These are phyloP conservation scores for Ypsolopha scabrella DNA, from an alignment of 2,888 invertebrate species.

Conservation along the genomic window DNA sequence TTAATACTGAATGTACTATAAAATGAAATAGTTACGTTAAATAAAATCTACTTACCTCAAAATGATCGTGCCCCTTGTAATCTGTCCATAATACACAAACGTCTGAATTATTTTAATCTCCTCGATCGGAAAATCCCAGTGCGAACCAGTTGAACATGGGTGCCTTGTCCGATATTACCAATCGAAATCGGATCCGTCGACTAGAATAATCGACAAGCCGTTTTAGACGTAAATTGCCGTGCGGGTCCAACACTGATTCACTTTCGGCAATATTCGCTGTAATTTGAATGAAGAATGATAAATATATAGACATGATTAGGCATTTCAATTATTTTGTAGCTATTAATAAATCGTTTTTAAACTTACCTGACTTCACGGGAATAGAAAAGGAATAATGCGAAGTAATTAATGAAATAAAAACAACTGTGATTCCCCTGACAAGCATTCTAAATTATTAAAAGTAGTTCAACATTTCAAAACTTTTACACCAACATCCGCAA, in stretches of 20 bases:
- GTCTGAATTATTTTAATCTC: conserved; percentile 79
- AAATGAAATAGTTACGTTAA: too few relatives aligned
- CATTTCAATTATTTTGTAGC: not conserved
- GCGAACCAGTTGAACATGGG: conserved; percentile 79
- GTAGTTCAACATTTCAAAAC: not conserved
- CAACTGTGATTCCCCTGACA: conserved; percentile 22
- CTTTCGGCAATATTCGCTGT: conserved; percentile 41
- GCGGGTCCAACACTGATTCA: conserved; percentile 50
- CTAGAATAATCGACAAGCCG: conserved; percentile 47
- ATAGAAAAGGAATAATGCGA: conserved; percentile 32
- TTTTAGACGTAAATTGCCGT: conserved; percentile 44
- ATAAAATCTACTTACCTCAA: conserved; percentile 31
- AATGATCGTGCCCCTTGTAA: conserved; percentile 70
- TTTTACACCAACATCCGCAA: too few relatives aligned
- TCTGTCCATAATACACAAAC: conserved; percentile 85
- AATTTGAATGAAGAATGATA: too few relatives aligned
- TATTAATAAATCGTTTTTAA: too few relatives aligned
- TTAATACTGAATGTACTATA: too few relatives aligned
- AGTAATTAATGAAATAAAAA: conserved; percentile 31
- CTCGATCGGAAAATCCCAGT: conserved; percentile 88
- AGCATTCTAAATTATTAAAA: conserved; percentile 22
- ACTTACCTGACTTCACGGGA: conserved; percentile 30
- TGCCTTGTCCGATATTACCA: conserved; percentile 56
- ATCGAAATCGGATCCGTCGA: conserved; percentile 53
- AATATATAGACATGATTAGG: conserved; percentile 2